phyloP scores from a whole-genome alignment of 2,888 invertebrate genomes.

The Cecidostiba fungosa region DNA sequence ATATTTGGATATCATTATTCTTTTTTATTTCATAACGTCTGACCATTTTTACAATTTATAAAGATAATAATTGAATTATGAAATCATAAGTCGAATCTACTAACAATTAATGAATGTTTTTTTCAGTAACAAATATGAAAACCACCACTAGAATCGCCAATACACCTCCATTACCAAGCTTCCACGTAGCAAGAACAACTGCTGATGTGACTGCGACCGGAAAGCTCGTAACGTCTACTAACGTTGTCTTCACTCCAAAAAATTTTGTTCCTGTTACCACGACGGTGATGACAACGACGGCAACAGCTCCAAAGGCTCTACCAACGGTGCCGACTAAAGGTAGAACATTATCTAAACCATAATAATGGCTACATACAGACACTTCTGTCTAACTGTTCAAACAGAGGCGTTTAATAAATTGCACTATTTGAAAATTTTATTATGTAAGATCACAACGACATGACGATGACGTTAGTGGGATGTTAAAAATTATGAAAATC shows the following conservation, averaged over 20 bases:
- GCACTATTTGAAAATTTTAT: constrained; percentile 1
- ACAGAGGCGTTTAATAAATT: constrained; percentile 26
- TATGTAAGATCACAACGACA: not conserved
- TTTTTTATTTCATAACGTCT: too few relatives aligned
- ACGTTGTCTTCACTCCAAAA: constrained; percentile 72
- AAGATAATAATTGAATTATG: too few relatives aligned
- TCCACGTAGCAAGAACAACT: constrained; percentile 71
- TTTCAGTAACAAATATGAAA: constrained; percentile 52
- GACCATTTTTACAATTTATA: too few relatives aligned
- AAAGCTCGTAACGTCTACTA: constrained; percentile 70
- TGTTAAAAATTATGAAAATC: not conserved
- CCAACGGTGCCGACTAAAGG: constrained; percentile 72
- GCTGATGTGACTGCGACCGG: constrained; percentile 64
- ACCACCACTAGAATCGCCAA: constrained; percentile 64
- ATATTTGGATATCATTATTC: not conserved
- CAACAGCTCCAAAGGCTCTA: constrained; percentile 55
- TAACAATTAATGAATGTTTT: not conserved
- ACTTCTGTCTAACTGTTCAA: not conserved
- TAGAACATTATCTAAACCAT: constrained; percentile 66
- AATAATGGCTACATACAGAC: constrained; percentile 30
- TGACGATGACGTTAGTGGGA: constrained; percentile 11
- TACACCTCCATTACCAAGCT: constrained; percentile 67
- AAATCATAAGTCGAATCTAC: not conserved
- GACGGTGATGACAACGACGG: constrained; percentile 64
- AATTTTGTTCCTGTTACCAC: constrained; percentile 67